Base-by-base conservation (phyloP, 1,140 invertebrate genomes). In the Atta cephalotes region DNA sequence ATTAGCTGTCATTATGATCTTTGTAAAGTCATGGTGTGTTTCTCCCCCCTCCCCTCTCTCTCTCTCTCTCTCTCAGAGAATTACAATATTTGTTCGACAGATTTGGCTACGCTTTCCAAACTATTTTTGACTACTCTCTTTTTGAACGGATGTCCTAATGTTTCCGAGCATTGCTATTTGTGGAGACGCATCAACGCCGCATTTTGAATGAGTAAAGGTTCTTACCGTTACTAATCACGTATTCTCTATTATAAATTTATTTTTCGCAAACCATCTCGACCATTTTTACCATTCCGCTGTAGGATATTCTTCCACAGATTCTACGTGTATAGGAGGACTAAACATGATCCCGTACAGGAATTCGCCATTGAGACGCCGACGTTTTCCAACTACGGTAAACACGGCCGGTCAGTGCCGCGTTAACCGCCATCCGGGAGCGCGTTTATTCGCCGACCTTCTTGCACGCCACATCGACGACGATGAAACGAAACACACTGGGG, bases 381-480 rank as follows among this genome's bases (percentile, higher is more conserved):
- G 76, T 18, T 49, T 53, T 45, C 25, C 45, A 51, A 28, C 62
- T 10, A 39, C 78, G 65, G 31, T 63, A 62, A 62, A 63, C n/a
- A 60, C 35, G 21, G 45, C 58, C 58, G 51, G 35, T 16, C 60
- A 28, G 31, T 72, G 21, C 53, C 28, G 56, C 35, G 56, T 68
- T 62, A 71, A 65, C 68, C 56, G 86, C 72, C 60, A 88, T 89
- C 74, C 72, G 56, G 58, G 62, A 85, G 76, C 74, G 62, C 82
- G 78, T 81, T 90, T 88, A 81, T 71, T 86, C 88, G 88, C 71
- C 70, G 70, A 45, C 51, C 76, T 60, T 53, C 58, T 39, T 63
- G 72, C 89, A 90, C 89, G 89, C 89, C 81, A 90, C 87, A 68
- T 89, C 72, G 72, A 90, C 80, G 86, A 87, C 70, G 89, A 90